These are phyloP conservation scores for Tragelaphus strepsiceros DNA, from an alignment of 2,113 vertebrate species.

Conservation along the genomic window DNA sequence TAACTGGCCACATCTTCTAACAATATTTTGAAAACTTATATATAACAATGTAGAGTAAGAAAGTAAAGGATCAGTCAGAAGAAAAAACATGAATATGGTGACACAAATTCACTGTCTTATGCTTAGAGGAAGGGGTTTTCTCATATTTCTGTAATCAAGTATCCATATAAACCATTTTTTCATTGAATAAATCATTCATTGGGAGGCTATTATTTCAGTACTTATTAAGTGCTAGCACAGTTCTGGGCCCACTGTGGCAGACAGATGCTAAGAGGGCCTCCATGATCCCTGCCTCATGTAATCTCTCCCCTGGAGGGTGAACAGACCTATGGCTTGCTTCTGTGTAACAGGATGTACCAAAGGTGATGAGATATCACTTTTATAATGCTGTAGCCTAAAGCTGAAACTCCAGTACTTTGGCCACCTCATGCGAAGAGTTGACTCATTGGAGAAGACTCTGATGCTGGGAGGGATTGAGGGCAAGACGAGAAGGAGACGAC, in stretches of 20 bases:
- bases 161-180: background rate
- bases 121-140: background rate
- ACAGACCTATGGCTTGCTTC: background rate
- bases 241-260: background rate
- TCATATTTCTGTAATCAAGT: background rate
- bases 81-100: background rate
- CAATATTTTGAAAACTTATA: background rate
- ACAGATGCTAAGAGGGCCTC: background rate
- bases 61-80: background rate
- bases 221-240: background rate
- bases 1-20: background rate
- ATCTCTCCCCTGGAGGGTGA: background rate
- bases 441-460: too few species aligned
- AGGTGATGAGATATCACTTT: background rate
- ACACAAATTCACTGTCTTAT: background rate
- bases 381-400: background rate
- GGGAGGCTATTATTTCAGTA: background rate
- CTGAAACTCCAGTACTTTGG: too few species aligned
- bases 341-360: background rate
- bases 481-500: too few species aligned
- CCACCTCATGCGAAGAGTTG: too few species aligned
- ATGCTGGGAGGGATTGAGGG: too few species aligned
- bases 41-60: background rate
- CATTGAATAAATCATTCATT: background rate
- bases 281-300: background rate